These are phyloP conservation scores for Halcyon badia DNA, from an alignment of 2,797 vertebrate genomes.

Conservation along the genomic window DNA sequence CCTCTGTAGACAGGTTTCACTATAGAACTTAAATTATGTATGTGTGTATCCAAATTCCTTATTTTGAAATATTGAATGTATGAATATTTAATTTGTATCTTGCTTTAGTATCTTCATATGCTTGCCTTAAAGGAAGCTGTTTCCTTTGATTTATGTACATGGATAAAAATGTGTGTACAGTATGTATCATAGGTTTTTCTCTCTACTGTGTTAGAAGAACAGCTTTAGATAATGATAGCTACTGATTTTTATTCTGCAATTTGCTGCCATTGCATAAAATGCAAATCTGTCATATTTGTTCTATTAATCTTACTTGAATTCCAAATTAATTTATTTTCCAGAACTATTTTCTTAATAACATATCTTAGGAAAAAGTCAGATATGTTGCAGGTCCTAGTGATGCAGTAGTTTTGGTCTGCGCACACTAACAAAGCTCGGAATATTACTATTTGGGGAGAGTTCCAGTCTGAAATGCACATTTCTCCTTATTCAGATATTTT, in stretches of 20 bases:
- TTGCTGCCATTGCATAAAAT: constrained; percentile 50
- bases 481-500: constrained; percentile 59
- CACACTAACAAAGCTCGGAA: constrained; percentile 32
- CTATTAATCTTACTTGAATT: constrained; percentile 51
- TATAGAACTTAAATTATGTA: constrained; percentile 82
- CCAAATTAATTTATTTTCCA: constrained; percentile 59
- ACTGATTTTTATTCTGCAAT: constrained; percentile 66
- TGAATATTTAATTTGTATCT: constrained; percentile 83
- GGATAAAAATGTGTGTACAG: constrained; percentile 76
- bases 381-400: constrained; percentile 23
- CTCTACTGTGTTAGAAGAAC: constrained; percentile 59
- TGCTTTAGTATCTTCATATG: constrained; percentile 79
- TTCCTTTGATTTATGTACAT: constrained; percentile 81
- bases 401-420: constrained; percentile 34
- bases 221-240: constrained; percentile 66
- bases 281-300: constrained; percentile 12
- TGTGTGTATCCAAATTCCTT: constrained; percentile 79
- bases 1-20: constrained; percentile 80
- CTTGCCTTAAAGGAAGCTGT: constrained; percentile 80
- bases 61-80: constrained; percentile 84
- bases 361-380: constrained; percentile 40
- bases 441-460: constrained; percentile 57
- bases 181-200: constrained; percentile 73
- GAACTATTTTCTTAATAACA: constrained; percentile 61
- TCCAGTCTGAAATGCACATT: constrained; percentile 61